A percentile compares a stretch with the other conserved stretches of the same genome.
Conservation (phyloP, 1,140 invertebrate genomes). For the Campodea augens region DNA sequence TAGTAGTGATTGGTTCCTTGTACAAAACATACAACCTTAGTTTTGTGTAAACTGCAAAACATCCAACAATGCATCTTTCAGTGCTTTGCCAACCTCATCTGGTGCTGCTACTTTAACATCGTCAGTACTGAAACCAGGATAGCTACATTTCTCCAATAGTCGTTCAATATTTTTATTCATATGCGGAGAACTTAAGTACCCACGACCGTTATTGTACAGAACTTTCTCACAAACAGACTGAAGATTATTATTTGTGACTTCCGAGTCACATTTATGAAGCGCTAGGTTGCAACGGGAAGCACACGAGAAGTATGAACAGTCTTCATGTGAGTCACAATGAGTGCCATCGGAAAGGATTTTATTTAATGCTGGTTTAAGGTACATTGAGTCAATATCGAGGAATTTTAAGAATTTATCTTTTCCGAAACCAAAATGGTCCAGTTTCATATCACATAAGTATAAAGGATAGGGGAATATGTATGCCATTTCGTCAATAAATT, state of each 20-base stretch:
- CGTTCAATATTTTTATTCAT: too few species aligned
- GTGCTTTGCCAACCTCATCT: too few species aligned
- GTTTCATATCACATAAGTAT: conserved; percentile 43
- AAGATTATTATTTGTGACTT: conserved; percentile 39
- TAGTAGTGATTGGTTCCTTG: too few species aligned
- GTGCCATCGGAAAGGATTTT: conserved; percentile 24
- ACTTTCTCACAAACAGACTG: conserved; percentile 20
- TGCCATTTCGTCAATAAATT: conserved; percentile 36
- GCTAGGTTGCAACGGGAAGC: conserved; percentile 31
- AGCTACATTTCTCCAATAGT: too few species aligned
- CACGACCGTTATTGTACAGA: too few species aligned
- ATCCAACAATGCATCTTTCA: too few species aligned
- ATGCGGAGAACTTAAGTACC: too few species aligned
- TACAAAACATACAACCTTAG: too few species aligned
- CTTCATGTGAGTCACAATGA: conserved; percentile 30
- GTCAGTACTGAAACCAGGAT: too few species aligned
- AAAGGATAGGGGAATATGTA: conserved; percentile 32
- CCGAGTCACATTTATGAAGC: conserved; percentile 27
- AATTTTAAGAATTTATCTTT: conserved; percentile 28
- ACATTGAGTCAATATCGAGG: conserved; percentile 36
- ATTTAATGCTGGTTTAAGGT: conserved; percentile 27
- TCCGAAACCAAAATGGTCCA: conserved; percentile 40
- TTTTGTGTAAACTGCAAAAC: too few species aligned
- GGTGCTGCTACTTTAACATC: too few species aligned
- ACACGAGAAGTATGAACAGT: conserved; percentile 45